phyloP scores from a whole-genome alignment of 1,140 invertebrate species.

The Papilio glaucus region DNA sequence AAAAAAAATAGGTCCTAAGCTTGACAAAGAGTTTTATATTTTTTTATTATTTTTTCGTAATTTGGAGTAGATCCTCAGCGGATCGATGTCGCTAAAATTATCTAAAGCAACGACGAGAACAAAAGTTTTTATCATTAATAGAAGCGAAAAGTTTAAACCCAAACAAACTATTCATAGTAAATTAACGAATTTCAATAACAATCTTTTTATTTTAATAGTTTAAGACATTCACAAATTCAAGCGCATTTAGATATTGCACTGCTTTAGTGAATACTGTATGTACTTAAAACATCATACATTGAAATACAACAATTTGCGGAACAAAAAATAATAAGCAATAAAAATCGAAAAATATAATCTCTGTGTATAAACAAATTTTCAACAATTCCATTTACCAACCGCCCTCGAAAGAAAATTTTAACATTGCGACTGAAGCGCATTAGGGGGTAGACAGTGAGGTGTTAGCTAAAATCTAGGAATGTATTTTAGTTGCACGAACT shows the following conservation, averaged over 20 bases:
- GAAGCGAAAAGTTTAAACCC: background rate
- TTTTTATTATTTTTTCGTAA: too few species aligned
- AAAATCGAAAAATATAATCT: constrained; percentile 81
- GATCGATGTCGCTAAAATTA: background rate
- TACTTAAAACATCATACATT: constrained; percentile 59
- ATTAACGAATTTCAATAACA: constrained; percentile 4
- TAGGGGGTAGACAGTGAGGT: background rate
- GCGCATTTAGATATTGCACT: background rate
- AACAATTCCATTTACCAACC: constrained; percentile 72
- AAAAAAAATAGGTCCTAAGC: background rate
- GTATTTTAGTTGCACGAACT: constrained; percentile 57
- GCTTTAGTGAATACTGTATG: constrained; percentile 60
- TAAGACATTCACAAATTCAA: background rate
- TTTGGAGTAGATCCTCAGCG: too few species aligned
- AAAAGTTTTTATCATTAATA: background rate
- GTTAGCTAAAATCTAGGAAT: constrained; percentile 64
- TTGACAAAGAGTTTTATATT: background rate
- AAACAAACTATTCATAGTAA: background rate
- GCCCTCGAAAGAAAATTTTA: constrained; percentile 33
- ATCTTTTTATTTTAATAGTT: background rate
- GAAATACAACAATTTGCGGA: constrained; percentile 72
- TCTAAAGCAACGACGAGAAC: background rate
- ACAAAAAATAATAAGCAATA: constrained; percentile 67
- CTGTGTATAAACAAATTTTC: constrained; percentile 60
- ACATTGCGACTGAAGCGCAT: constrained; percentile 20